Evolutionary conservation across 2,797 vertebrate genomes (phyloP).

Genomic region (Lacerta viridis): DNA sequence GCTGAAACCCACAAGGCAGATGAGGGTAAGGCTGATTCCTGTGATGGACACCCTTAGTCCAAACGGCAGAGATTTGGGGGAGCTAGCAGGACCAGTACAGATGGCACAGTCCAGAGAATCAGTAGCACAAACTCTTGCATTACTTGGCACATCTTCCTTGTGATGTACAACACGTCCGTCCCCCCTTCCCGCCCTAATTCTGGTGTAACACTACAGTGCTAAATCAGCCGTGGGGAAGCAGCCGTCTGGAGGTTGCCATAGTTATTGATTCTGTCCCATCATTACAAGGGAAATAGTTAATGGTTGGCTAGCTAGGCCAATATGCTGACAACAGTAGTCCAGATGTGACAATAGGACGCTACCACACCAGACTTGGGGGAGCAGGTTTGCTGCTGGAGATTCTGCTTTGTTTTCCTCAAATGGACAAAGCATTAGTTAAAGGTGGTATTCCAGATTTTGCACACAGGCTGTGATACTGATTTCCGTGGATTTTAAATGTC

Average conservation of each 20-base stretch:
- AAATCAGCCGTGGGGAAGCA: conserved; percentile 28
- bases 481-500: background rate
- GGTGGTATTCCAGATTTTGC: background rate
- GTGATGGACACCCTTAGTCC: background rate
- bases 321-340: conserved; percentile 20
- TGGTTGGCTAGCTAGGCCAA: conserved; percentile 10
- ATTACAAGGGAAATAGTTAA: conserved; percentile 42
- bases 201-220: background rate
- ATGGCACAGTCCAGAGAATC: background rate
- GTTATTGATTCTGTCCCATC: conserved; percentile 35
- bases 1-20: background rate
- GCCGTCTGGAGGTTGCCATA: conserved; percentile 30
- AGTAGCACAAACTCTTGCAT: background rate
- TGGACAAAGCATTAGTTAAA: background rate
- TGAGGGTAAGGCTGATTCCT: background rate
- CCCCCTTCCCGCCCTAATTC: background rate
- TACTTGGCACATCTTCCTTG: background rate
- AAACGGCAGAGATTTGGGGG: background rate
- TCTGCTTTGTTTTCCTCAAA: background rate
- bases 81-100: background rate
- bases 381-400: background rate
- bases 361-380: background rate
- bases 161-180: background rate
- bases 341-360: background rate
- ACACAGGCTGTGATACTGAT: conserved; percentile 6